A percentile compares a stretch with the other conserved stretches of the same genome.
Evolutionary conservation across 2,113 vertebrate genomes (phyloP).

Genomic region (Pterophyllum scalare): DNA sequence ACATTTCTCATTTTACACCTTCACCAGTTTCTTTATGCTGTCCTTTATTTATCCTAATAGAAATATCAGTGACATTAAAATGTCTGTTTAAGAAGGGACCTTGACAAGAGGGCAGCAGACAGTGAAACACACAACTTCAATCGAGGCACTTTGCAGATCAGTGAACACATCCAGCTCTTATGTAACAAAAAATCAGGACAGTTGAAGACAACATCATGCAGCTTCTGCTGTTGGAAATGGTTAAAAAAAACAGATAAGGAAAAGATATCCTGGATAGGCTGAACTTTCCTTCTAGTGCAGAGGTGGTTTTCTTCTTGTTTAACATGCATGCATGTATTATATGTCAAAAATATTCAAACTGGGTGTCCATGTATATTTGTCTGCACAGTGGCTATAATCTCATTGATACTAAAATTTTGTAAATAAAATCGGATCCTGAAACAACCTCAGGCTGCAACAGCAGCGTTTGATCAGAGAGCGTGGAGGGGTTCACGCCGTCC

Average conservation of each 20-base stretch:
- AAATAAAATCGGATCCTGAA: neutral
- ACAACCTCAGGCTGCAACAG: neutral
- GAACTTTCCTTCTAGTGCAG: neutral
- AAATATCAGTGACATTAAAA: neutral
- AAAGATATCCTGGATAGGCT: neutral
- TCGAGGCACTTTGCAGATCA: neutral
- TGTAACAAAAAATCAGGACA: neutral
- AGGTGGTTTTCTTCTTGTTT: neutral
- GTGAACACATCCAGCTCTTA: neutral
- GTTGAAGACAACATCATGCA: neutral
- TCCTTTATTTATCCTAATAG: neutral
- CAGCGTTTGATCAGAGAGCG: constrained; percentile 21
- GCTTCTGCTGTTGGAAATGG: neutral
- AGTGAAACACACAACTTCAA: neutral
- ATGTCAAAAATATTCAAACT: neutral
- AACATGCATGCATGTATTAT: neutral
- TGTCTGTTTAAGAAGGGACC: neutral
- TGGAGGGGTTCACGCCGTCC: neutral
- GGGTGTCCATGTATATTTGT: neutral
- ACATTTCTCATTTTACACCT: neutral
- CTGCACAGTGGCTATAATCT: neutral
- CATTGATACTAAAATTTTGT: neutral
- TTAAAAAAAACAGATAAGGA: neutral
- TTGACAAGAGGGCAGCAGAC: neutral
- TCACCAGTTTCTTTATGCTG: neutral